phyloP scores from a whole-genome alignment of 2,888 invertebrate genomes.

The Isotomurus palustris region DNA sequence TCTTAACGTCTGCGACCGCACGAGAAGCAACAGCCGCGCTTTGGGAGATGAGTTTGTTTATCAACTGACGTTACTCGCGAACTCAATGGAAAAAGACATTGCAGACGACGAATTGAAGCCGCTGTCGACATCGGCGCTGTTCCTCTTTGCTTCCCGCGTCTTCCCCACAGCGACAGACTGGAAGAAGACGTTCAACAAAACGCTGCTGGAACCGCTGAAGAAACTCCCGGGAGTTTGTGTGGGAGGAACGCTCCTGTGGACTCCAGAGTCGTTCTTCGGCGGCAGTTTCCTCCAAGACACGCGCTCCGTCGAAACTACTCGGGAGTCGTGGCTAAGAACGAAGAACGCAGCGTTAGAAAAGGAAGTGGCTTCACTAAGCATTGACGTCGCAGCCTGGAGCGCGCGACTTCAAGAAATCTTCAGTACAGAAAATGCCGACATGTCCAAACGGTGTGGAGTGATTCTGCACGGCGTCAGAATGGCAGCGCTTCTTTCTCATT shows the following conservation, averaged over 20 bases:
- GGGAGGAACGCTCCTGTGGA: constrained; percentile 76
- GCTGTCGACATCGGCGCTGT: constrained; percentile 33
- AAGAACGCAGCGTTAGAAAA: constrained; percentile 56
- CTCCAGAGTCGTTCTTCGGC: constrained; percentile 74
- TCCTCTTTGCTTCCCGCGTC: constrained; percentile 25
- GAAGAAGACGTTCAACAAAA: constrained; percentile 32
- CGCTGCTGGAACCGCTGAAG: constrained; percentile 35
- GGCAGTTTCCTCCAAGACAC: constrained; percentile 50
- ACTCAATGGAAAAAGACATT: constrained; percentile 33
- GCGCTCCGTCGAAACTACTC: too few species aligned
- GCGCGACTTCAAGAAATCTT: constrained; percentile 59
- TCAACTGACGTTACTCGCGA: constrained; percentile 13
- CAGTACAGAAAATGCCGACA: constrained; percentile 54
- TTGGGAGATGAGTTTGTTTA: constrained; percentile 29
- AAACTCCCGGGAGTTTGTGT: constrained; percentile 73
- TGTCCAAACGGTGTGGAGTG: constrained; percentile 55
- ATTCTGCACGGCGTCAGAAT: constrained; percentile 65
- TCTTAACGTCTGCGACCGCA: constrained; percentile 13
- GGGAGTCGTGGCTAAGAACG: constrained; percentile 53
- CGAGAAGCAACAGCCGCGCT: too few species aligned
- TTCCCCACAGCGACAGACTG: constrained; percentile 34
- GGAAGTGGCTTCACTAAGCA: constrained; percentile 57
- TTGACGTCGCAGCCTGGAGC: constrained; percentile 60
- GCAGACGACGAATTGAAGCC: constrained; percentile 29
- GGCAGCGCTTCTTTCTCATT: constrained; percentile 61